Base-by-base conservation (phyloP, 2,113 vertebrate genomes). In the Pomatostomus ruficeps region DNA sequence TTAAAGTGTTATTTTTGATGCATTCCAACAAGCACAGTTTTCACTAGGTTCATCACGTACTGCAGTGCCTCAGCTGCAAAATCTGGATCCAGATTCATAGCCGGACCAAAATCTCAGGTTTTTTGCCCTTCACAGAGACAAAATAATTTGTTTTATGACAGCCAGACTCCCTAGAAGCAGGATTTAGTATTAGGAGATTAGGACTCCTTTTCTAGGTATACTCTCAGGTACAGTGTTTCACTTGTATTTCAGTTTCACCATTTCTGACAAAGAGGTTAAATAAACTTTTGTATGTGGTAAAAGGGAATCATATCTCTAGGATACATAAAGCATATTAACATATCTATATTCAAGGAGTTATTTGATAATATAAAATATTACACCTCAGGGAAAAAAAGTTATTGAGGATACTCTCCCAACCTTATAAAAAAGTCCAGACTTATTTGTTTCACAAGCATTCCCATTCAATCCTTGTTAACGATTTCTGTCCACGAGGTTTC, bases 1-100 rank as follows among this genome's bases (percentile, higher is more conserved):
- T 74, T 77, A 36, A 83, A 91, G 81, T 33, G 73, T 58, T 79
- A 65, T 91, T 91, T 85, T 66, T 89, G 20, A 82, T 93, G 74
- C 45, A 66, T 87, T 91, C 45, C 51, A 85, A 67, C 43, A 65
- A 88, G 48, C 26, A 57, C 2, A 0, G 5, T 68, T 93, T 94
- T 95, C 42, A 57, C 52, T 48, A 33, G 45, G 20, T 74, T 80
- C n/a, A 35, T 88, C 20, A 19, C 45, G 35, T 59, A 54, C 14
- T 52, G 40, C n/a, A 85, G 35, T 73, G 58, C 46, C 62, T 89
- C 62, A 65, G 61, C 80, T 78, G 54, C 58, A 85, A 87, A 82
- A 72, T 73, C 55, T 43, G 54, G 38, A 76, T 59, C 11, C 35
- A 79, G 36, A 73, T 66, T 88, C 42, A 65, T 24, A 73, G 57